Base-by-base conservation (phyloP, 2,113 vertebrate genomes). In the Alosa alosa region DNA sequence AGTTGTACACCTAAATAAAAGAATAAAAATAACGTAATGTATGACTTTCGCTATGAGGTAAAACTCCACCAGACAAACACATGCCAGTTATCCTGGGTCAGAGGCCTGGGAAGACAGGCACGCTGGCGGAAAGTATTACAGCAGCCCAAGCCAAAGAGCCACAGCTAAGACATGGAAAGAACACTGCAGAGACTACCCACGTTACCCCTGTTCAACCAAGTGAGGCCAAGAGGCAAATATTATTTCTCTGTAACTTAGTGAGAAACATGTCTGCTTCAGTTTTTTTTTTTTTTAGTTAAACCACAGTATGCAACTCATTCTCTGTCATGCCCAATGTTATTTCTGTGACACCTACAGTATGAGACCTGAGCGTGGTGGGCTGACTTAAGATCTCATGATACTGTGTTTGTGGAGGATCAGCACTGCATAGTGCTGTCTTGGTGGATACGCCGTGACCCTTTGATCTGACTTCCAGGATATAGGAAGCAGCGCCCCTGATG, bases 41-140 rank as follows among this genome's bases (percentile, higher is more conserved):
- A 82, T 86, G 85, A 87, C 89, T 92, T 91, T 93, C 83, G 86
- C 88, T 88, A 89, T 81, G 89, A 90, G 78, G 52, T 86, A 88
- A 92, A 6, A 41, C 36, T 78, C 10, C 90, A 90, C 85, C 22
- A 49, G 86, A 89, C 90, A 82, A 88, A 86, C 83, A 88, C 88
- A 92, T 89, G 89, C 90, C 85, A 89, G 88, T 90, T 87, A 86
- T 87, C 82, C 85, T 82, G 90, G 88, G 89, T 75, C 90, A 83
- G 68, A 84, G 87, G 78, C 86, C 82, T 87, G 90, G 90, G 92
- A 94, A 93, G 88, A 89, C 91, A 87, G 83, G 86, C 81, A 78
- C 86, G 83, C 81, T 88, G 90, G 91, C 91, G 94, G 95, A 95
- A 96, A 95, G 87, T 94, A 90, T 96, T 94, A 95, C 93, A 91